phyloP scores from a whole-genome alignment of 2,888 invertebrate genomes.

The Drosophila tanythrix region DNA sequence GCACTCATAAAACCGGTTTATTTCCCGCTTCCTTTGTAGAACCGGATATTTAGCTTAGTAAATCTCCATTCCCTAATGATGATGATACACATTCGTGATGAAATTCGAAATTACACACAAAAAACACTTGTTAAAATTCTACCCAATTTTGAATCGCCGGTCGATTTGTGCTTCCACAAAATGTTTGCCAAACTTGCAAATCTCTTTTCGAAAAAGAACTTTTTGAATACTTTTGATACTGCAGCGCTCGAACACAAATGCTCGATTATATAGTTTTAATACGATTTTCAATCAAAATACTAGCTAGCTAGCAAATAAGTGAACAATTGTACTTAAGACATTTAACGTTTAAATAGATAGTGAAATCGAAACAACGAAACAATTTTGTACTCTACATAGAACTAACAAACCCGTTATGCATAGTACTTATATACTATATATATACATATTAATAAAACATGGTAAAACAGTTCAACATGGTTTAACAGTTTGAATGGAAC shows the following conservation, averaged over 20 bases:
- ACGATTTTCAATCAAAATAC: slow-evolving; percentile 66
- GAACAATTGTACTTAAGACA: slow-evolving; percentile 53
- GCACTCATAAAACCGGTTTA: slow-evolving; percentile 96
- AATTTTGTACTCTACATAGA: slow-evolving; percentile 30
- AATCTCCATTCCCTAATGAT: slow-evolving; percentile 15
- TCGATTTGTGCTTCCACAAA: slow-evolving; percentile 68
- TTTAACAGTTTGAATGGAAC: slow-evolving; percentile 28
- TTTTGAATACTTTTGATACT: slow-evolving; percentile 35
- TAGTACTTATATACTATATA: slow-evolving; percentile 39
- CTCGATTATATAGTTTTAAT: slow-evolving; percentile 57
- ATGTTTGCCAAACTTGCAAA: slow-evolving; percentile 41
- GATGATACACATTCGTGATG: slow-evolving; percentile 14
- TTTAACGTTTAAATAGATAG: slow-evolving; percentile 35
- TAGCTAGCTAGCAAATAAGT: slow-evolving; percentile 29
- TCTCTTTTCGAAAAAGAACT: slow-evolving; percentile 58
- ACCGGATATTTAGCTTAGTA: slow-evolving; percentile 84
- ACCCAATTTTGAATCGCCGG: slow-evolving; percentile 56
- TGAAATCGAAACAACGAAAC: slow-evolving; percentile 46
- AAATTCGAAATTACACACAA: slow-evolving; percentile 41
- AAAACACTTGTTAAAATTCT: slow-evolving; percentile 42
- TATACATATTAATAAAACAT: slow-evolving; percentile 25
- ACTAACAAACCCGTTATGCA: slow-evolving; percentile 42
- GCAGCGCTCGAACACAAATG: slow-evolving; percentile 46
- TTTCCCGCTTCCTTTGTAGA: slow-evolving; percentile 98
- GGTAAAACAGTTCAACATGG: neutral